phyloP scores from a whole-genome alignment of 1,140 invertebrate genomes.

The Sipha flava region DNA sequence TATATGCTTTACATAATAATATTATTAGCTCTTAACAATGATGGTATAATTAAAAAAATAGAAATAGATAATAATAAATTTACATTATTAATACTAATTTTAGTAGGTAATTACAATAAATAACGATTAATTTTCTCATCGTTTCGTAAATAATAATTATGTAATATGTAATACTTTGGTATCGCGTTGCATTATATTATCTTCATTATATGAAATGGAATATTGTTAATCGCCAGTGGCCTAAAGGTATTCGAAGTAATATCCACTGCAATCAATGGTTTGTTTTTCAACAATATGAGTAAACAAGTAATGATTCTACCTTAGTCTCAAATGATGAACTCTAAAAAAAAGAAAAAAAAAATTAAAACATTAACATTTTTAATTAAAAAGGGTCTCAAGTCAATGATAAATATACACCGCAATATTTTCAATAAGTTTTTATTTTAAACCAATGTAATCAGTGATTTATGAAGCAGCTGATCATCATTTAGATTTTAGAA shows the following conservation, averaged over 20 bases:
- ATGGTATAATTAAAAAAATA: background rate
- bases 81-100: background rate
- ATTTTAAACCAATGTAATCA: no score
- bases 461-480: no score
- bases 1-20: constrained; percentile 1
- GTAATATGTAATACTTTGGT: background rate
- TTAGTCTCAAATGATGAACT: background rate
- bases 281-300: background rate
- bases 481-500: no score
- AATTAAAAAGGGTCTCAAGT: no score
- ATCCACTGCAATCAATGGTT: background rate
- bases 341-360: background rate
- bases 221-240: background rate
- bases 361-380: background rate
- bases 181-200: background rate
- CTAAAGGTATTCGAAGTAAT: background rate
- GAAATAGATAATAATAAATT: background rate
- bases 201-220: background rate
- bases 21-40: background rate
- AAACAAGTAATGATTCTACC: background rate
- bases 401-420: no score
- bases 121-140: background rate
- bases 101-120: background rate
- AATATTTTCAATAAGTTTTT: no score
- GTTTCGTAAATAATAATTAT: background rate